Evolutionary conservation across 2,797 vertebrate species (phyloP).

Genomic region (Scolopax bukidnonensis): DNA sequence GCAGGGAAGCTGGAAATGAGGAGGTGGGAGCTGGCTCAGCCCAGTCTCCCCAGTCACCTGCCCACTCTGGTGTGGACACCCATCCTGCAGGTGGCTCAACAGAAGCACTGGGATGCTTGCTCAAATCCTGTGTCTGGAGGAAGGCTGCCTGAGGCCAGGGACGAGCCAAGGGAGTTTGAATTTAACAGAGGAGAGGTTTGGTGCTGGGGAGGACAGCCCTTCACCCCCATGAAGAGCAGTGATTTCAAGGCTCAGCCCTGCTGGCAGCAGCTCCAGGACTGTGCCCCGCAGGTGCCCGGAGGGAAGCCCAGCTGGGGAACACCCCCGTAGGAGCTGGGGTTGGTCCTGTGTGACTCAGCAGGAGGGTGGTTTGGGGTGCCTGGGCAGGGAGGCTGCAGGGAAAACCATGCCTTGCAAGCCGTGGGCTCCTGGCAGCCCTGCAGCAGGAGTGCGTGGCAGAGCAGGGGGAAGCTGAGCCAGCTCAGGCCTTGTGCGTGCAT

Average conservation of each 20-base stretch:
- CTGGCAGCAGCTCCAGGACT: not conserved
- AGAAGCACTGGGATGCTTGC: not conserved
- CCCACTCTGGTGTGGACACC: not conserved
- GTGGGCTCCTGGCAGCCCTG: not conserved
- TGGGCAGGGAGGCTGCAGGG: not conserved
- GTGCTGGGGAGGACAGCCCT: too few relatives aligned
- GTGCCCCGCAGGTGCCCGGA: not conserved
- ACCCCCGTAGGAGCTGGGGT: rapidly evolving
- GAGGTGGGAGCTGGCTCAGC: not conserved
- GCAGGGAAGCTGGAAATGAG: not conserved
- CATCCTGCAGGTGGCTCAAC: not conserved
- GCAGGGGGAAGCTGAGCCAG: rapidly evolving
- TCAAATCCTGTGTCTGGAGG: not conserved
- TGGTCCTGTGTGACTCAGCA: not conserved
- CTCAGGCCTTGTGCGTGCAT: not conserved
- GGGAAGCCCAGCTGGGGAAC: not conserved
- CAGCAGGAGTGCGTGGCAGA: not conserved
- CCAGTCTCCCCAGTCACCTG: not conserved
- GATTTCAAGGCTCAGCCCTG: not conserved
- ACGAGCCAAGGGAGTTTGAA: not conserved
- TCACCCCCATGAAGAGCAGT: rapidly evolving
- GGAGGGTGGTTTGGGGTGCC: not conserved
- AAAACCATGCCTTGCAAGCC: not conserved
- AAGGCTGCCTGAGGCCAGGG: not conserved
- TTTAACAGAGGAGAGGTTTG: rapidly evolving